Conservation (phyloP, 2,113 vertebrate species). For the Bos indicus region DNA sequence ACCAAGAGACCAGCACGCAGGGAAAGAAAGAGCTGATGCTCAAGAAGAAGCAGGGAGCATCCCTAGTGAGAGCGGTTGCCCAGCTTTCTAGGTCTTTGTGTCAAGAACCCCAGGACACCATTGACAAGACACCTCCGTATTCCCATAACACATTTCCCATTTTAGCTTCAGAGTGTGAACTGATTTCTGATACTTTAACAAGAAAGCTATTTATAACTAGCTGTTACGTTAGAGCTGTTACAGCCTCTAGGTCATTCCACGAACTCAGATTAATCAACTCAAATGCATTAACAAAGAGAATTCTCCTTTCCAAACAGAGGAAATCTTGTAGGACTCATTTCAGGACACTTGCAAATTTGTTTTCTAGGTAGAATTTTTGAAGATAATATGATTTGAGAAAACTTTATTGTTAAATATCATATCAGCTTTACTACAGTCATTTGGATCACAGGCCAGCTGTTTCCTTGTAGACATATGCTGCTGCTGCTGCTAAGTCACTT, state of each 20-base stretch:
- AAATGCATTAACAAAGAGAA: not conserved
- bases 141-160: not conserved
- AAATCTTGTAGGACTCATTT: not conserved
- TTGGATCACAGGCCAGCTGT: conserved; percentile 38
- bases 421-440: not conserved
- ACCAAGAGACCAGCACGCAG: not conserved
- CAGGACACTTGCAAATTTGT: not conserved
- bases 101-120: not conserved
- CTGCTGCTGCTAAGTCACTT: too few species aligned
- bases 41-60: not conserved
- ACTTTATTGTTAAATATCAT: not conserved
- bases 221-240: not conserved
- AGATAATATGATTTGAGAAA: conserved; percentile 26
- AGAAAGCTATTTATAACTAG: not conserved
- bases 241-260: not conserved
- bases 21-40: not conserved
- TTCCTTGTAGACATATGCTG: conserved; percentile 25
- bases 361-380: conserved; percentile 7
- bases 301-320: not conserved
- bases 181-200: not conserved
- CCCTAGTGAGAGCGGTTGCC: accelerated
- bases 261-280: conserved; percentile 7
- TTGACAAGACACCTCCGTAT: not conserved
- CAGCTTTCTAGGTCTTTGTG: not conserved
- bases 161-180: not conserved